Base-by-base conservation (phyloP, 53 echinoderm and acorn worm genomes). In the Pentamera pediparva region DNA sequence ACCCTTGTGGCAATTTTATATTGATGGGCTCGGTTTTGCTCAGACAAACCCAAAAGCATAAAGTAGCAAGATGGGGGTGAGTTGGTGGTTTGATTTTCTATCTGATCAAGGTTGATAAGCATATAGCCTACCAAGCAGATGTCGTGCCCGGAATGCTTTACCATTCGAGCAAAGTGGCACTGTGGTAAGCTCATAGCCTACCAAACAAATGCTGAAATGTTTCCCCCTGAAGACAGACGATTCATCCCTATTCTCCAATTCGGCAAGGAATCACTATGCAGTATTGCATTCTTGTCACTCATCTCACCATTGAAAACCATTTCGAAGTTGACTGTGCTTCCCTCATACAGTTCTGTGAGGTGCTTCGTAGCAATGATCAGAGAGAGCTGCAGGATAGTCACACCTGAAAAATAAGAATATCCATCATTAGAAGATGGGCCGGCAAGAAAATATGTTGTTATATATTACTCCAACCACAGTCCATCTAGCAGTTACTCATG, bases 281-380 rank as follows among this genome's bases (percentile, higher is more conserved):
- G n/a, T n/a, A n/a, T n/a, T n/a, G n/a, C n/a, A n/a, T n/a, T n/a
- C n/a, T n/a, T n/a, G n/a, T n/a, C n/a, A 29, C 31, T 7, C 12
- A 29, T 35, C 85, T 75, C 56, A 93, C 93, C 93, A 65, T 93
- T 93, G 49, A 76, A 89, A 17, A 93, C 84, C 93, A 93, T 93
- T 80, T 93, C 93, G 87, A 93, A 93, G 78, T 93, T 93, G 85
- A 93, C 80, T 27, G 84, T 83, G 48, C 89, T 89, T 7, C 89
- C 93, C 5, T 93, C 93, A 61, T 89, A 80, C 38, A 87, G 49
- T n/a, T 93, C 89, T 29, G 81, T 87, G 39, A 93, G 62, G 51
- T 93, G 93, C 56, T 81, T 83, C 93, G 89, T 93, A 25, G 89
- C 93, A 65, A 93, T 93, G 48, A 93, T 84, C 20, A 93, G 65